phyloP scores from a whole-genome alignment of 2,797 vertebrate species.

The Anomalospiza imberbis region DNA sequence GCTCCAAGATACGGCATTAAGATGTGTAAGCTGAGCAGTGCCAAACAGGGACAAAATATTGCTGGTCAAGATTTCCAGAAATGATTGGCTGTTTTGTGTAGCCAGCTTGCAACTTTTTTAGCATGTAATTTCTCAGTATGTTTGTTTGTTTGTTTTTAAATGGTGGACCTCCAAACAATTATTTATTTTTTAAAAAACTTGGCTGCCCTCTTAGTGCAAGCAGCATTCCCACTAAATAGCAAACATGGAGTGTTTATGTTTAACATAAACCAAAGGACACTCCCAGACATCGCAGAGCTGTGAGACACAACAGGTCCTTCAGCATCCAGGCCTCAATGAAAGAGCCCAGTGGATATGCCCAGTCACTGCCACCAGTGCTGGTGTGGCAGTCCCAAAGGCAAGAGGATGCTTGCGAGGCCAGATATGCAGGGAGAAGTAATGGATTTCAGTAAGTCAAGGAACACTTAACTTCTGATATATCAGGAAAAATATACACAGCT shows the following conservation, averaged over 20 bases:
- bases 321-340: background rate
- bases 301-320: background rate
- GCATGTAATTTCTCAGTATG: background rate
- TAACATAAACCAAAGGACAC: background rate
- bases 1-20: background rate
- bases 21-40: background rate
- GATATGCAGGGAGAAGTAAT: background rate
- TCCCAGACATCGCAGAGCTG: background rate
- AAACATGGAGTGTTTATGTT: background rate
- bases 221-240: background rate
- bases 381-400: fast-evolving
- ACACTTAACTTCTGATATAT: background rate
- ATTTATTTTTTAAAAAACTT: background rate
- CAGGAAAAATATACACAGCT: background rate
- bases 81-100: background rate
- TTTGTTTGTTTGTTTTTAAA: background rate
- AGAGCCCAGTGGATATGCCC: background rate
- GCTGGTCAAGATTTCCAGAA: background rate
- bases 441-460: background rate
- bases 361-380: background rate
- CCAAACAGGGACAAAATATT: background rate
- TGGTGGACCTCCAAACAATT: background rate
- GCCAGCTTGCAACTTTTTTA: background rate
- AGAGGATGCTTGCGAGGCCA: background rate
- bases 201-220: background rate